Base-by-base conservation (phyloP, 2,888 invertebrate species). In the Drosophila anomelani region DNA sequence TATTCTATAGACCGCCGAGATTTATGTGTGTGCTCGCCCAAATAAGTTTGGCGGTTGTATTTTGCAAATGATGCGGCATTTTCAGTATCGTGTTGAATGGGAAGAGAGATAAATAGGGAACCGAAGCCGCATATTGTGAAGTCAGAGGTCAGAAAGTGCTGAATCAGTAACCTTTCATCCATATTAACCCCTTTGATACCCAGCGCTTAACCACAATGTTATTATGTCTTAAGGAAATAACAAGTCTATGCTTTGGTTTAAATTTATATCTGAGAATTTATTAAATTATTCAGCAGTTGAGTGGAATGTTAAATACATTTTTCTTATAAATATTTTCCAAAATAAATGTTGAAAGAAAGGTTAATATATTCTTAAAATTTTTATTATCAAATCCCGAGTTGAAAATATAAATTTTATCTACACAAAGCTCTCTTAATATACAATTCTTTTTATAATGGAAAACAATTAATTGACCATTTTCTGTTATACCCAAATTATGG, bases 1-100 rank as follows among this genome's bases (percentile, higher is more conserved):
- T 54, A 64, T 75, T 83, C 79, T 77, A 79, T 83, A 72, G 77
- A 53, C 62, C 36, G n/a, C 46, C 15, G 44, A 75, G 84, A 83
- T 83, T 83, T 83, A 83, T 83, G 79, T 83, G 78, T 64, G 54
- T 29, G 29, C 29, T 26, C 38, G 61, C 47, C 49, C 60, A 74
- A 79, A 79, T 59, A 54, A 70, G 71, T 72, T 68, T 13, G 67
- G 59, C 56, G 59, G 66, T 59, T 53, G 46, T 26, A 63, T 20
- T 62, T 47, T 29, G 39, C 69, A 69, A 70, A 68, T 60, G 69
- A 82, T 82, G 85, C 85, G 77, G 46, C 73, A 78, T 73, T 78
- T 73, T 55, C 53, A 17, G 39, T 38, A 46, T 53, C 26, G 49
- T 7, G 34, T 23, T 54, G 39, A 53, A 39, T 59, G 39, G 53